These are phyloP conservation scores for Branchinecta lindahli DNA, from an alignment of 1,140 invertebrate species.

Conservation along the genomic window DNA sequence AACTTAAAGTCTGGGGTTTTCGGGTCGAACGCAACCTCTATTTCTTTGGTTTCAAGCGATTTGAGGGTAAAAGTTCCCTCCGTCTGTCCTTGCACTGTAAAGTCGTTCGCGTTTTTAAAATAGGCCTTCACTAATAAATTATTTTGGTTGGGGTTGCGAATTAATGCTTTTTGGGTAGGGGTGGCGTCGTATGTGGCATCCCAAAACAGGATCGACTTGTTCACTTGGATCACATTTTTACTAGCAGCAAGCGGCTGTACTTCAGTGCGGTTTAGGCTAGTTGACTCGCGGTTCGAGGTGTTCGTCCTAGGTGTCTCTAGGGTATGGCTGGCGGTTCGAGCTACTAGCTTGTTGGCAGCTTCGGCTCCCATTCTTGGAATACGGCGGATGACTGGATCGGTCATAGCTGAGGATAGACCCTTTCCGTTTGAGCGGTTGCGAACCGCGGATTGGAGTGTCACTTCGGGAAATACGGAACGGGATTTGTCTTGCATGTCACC, in stretches of 20 bases:
- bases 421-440: too few species aligned
- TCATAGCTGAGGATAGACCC: too few species aligned
- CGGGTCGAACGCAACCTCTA: neutral
- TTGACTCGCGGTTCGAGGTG: neutral
- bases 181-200: neutral
- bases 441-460: too few species aligned
- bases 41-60: neutral
- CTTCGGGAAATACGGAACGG: too few species aligned
- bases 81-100: neutral
- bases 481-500: too few species aligned
- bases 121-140: neutral
- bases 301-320: too few species aligned
- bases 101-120: neutral
- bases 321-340: too few species aligned
- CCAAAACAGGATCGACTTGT: constrained; percentile 1
- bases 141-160: neutral
- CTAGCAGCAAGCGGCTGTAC: neutral
- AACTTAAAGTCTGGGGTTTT: neutral
- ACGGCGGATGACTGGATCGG: too few species aligned
- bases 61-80: neutral
- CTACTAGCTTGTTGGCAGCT: too few species aligned
- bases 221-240: neutral
- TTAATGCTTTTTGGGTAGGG: neutral
- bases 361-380: too few species aligned
- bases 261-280: neutral